Percentiles rank a stretch among this genome's conserved stretches.
These are phyloP conservation scores for Tachyglossus aculeatus DNA, from an alignment of 2,797 vertebrate species.

Conservation along the genomic window DNA sequence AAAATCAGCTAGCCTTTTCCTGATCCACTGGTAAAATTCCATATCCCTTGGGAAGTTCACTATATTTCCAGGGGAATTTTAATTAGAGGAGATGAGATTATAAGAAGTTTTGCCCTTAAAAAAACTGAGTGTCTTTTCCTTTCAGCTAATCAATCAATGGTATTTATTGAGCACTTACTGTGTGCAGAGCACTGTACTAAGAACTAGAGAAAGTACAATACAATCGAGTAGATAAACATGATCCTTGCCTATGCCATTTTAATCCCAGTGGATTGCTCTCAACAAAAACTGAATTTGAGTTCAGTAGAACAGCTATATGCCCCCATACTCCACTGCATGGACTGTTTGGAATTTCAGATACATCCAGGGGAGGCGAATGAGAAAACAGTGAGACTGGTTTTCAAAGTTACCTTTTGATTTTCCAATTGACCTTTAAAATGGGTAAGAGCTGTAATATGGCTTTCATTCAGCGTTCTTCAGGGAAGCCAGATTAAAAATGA, in stretches of 20 bases:
- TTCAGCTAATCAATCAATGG: no score
- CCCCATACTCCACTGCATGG: background rate
- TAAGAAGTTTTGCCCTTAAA: no score
- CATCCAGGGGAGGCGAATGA: background rate
- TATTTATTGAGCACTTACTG: no score
- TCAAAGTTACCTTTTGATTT: background rate
- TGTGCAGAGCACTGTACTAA: no score
- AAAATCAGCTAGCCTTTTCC: slow-evolving; percentile 50
- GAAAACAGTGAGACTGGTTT: background rate
- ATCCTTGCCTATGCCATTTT: no score
- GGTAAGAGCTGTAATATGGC: background rate
- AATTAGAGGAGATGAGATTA: slow-evolving; percentile 9
- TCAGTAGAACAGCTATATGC: background rate
- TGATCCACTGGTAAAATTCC: slow-evolving; percentile 33
- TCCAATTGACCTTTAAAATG: background rate
- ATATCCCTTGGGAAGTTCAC: slow-evolving; percentile 39
- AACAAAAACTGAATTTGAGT: no score
- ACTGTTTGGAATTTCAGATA: background rate
- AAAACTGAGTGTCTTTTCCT: background rate
- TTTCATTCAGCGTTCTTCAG: background rate
- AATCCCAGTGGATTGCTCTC: no score
- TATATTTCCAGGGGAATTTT: slow-evolving; percentile 22
- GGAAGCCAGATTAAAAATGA: background rate
- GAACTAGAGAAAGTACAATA: no score
- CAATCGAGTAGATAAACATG: no score